phyloP scores from a whole-genome alignment of 2,113 vertebrate species.

The Microtus montanus region DNA sequence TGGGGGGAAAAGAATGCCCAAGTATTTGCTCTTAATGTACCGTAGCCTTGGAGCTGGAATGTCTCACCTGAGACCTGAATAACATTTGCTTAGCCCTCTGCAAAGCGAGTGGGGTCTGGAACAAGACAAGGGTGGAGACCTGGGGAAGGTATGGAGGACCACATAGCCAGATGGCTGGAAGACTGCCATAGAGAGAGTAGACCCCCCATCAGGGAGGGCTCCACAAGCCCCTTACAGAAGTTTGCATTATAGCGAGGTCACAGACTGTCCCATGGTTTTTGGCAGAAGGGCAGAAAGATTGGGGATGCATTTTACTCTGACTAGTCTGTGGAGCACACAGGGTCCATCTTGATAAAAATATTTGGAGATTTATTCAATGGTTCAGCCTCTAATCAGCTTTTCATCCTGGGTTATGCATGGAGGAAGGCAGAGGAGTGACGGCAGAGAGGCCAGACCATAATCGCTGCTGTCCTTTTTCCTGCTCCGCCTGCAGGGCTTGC shows the following conservation, averaged over 20 bases:
- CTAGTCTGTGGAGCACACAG: background rate
- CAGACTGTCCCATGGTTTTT: accelerated
- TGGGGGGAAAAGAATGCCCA: background rate
- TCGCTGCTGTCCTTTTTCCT: background rate
- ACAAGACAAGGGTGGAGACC: background rate
- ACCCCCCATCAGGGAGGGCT: background rate
- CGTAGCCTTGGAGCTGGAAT: background rate
- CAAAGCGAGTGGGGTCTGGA: accelerated
- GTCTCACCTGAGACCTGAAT: background rate
- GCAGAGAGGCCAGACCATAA: accelerated
- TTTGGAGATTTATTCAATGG: background rate
- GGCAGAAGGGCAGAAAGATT: background rate
- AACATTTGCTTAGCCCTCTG: background rate
- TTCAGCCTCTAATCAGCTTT: background rate
- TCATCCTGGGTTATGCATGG: background rate
- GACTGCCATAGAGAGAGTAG: too few species aligned
- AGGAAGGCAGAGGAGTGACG: accelerated
- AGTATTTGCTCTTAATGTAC: background rate
- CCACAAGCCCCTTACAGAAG: background rate
- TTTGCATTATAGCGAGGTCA: background rate
- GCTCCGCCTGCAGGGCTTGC: constrained; percentile 84
- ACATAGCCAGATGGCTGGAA: background rate
- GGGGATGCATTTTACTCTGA: accelerated
- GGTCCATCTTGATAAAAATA: background rate
- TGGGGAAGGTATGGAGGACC: background rate